These are phyloP conservation scores for Apodemus sylvaticus DNA, from an alignment of 2,113 vertebrate genomes.

Conservation along the genomic window DNA sequence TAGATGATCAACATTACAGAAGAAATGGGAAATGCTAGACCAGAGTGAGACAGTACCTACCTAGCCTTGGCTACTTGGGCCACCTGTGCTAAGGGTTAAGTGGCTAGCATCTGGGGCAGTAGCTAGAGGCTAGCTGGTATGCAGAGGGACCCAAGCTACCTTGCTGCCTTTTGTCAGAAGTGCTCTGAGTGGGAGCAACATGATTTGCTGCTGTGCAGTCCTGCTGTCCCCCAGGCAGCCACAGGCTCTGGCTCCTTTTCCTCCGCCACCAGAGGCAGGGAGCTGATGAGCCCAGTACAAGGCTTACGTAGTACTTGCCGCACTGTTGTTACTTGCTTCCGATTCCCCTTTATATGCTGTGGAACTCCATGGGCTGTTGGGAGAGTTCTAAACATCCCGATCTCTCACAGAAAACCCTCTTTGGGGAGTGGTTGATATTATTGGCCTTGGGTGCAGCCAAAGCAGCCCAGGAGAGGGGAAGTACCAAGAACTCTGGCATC, in stretches of 20 bases:
- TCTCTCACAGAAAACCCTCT: neutral
- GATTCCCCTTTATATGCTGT: neutral
- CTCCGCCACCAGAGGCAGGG: neutral
- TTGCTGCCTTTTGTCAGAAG: neutral
- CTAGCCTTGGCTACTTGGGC: neutral
- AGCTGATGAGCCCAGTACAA: neutral
- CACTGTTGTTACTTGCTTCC: neutral
- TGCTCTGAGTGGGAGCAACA: too few relatives aligned
- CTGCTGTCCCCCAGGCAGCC: neutral
- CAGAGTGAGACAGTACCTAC: neutral
- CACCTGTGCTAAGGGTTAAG: neutral
- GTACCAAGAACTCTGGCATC: too few relatives aligned
- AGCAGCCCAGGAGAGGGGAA: neutral
- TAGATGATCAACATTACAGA: neutral
- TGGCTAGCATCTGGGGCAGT: neutral
- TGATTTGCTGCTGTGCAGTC: fast-evolving
- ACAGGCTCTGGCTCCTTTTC: neutral
- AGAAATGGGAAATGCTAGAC: neutral
- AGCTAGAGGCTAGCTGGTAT: neutral
- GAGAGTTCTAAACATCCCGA: neutral
- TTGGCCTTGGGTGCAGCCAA: neutral
- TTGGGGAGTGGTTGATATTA: neutral
- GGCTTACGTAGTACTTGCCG: neutral
- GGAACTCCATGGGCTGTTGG: neutral
- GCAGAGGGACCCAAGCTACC: neutral